phyloP scores from a whole-genome alignment of 2,113 vertebrate species.

The Loxodonta africana region DNA sequence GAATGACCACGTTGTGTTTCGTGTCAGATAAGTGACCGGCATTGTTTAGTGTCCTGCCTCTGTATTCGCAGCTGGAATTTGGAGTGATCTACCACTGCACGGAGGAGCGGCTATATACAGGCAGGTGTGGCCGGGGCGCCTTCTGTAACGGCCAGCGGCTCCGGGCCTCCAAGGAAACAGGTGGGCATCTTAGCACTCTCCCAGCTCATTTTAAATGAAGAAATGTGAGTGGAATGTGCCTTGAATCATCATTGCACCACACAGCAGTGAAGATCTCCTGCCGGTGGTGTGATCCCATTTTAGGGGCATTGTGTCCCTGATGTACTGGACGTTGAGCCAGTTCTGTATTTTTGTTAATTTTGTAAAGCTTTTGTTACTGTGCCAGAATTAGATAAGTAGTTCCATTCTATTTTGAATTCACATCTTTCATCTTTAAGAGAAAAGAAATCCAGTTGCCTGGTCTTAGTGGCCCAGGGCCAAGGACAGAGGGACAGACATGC shows the following conservation, averaged over 20 bases:
- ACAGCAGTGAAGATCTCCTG: constrained; percentile 72
- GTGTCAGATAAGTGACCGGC: constrained; percentile 52
- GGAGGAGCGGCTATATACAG: constrained; percentile 93
- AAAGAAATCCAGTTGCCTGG: background rate
- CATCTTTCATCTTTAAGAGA: background rate
- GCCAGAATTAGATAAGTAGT: background rate
- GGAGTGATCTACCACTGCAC: constrained; percentile 95
- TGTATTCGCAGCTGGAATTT: constrained; percentile 91
- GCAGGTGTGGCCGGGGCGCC: constrained; percentile 92
- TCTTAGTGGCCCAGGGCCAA: background rate
- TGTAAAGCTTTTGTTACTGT: background rate
- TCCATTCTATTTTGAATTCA: background rate
- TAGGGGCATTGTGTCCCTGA: background rate
- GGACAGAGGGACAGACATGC: background rate
- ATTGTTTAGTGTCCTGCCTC: constrained; percentile 84
- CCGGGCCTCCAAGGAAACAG: constrained; percentile 92
- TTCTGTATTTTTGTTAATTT: background rate
- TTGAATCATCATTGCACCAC: background rate
- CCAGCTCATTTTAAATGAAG: background rate
- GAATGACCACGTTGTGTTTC: background rate
- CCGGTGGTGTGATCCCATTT: constrained; percentile 73
- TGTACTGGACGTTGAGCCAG: background rate
- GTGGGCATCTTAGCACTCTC: constrained; percentile 85
- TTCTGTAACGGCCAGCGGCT: constrained; percentile 93
- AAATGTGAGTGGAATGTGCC: constrained; percentile 80